phyloP scores from a whole-genome alignment of 2,113 vertebrate species.

The Percina caprodes region DNA sequence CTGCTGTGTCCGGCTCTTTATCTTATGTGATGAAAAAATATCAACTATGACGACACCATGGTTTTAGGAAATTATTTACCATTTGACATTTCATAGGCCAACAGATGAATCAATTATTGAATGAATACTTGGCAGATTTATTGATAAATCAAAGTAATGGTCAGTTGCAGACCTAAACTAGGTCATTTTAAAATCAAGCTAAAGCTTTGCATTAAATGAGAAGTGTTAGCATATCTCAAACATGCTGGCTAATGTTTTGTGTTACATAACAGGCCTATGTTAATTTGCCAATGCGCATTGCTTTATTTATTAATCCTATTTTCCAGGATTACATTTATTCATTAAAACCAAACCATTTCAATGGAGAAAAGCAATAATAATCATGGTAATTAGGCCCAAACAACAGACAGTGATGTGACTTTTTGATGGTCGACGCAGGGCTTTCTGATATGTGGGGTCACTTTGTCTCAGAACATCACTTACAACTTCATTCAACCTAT shows the following conservation, averaged over 20 bases:
- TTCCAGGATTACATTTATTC: constrained; percentile 7
- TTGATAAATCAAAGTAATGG: too few relatives aligned
- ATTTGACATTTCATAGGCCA: neutral
- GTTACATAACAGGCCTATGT: neutral
- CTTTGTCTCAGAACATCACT: neutral
- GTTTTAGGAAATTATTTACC: neutral
- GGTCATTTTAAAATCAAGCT: neutral
- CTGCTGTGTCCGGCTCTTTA: neutral
- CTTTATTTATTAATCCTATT: neutral
- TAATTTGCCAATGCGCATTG: neutral
- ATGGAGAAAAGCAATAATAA: neutral
- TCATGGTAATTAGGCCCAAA: neutral
- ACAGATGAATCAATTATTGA: neutral
- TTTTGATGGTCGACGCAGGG: neutral
- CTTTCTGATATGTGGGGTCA: neutral
- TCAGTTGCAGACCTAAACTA: too few relatives aligned
- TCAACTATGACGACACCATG: neutral
- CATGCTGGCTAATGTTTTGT: neutral
- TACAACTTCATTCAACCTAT: neutral
- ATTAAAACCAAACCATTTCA: neutral
- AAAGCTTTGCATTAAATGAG: neutral
- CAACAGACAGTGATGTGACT: neutral
- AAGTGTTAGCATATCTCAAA: neutral
- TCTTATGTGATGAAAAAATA: neutral
- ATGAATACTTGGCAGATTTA: too few relatives aligned